Evolutionary conservation across 2,888 invertebrate genomes (phyloP).

Genomic region (Philaethria dido): DNA sequence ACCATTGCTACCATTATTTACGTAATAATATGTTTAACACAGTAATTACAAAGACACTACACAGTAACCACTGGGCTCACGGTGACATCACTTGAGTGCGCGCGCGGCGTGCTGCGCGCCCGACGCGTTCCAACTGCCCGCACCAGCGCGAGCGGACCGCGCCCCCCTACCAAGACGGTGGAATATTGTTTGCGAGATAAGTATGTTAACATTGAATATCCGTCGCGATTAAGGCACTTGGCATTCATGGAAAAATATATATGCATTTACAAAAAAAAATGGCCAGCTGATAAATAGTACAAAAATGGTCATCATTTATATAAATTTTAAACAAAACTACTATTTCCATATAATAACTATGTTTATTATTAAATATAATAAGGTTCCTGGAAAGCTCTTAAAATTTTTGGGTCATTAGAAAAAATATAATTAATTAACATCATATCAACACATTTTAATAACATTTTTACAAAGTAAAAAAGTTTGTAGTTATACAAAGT

Average conservation of each 20-base stretch:
- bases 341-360: no score
- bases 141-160: slow-evolving; percentile 42
- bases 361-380: no score
- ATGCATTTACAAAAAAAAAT: background rate
- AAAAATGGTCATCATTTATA: background rate
- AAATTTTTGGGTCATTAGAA: no score
- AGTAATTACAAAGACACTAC: slow-evolving; percentile 48
- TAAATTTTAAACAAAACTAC: no score
- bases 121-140: slow-evolving; percentile 67
- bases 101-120: slow-evolving; percentile 69
- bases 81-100: slow-evolving; percentile 69
- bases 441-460: no score
- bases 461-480: no score
- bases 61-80: slow-evolving; percentile 63
- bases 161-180: slow-evolving; percentile 59
- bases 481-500: no score
- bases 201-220: slow-evolving; percentile 56
- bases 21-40: slow-evolving; percentile 15
- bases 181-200: slow-evolving; percentile 58
- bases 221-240: slow-evolving; percentile 42
- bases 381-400: no score
- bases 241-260: background rate
- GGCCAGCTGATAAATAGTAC: background rate
- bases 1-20: slow-evolving; percentile 79
- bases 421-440: no score